Conservation (phyloP, 2,113 vertebrate genomes). For the Podiceps cristatus region DNA sequence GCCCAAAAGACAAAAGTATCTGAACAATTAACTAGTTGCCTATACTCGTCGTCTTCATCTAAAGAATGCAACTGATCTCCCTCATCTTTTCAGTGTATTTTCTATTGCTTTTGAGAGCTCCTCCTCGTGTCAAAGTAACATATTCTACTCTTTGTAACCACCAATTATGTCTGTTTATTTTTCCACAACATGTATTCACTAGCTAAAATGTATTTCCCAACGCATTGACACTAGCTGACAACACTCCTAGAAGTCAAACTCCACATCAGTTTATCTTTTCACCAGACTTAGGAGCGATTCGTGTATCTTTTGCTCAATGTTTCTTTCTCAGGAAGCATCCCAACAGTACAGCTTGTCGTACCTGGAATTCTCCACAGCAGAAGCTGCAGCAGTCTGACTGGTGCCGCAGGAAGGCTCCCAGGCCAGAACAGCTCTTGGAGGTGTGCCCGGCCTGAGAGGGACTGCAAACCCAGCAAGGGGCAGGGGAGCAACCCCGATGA, state of each 20-base stretch:
- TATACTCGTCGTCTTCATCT: not conserved
- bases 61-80: not conserved
- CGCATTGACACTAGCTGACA: not conserved
- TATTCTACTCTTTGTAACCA: not conserved
- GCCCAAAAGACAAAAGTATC: not conserved
- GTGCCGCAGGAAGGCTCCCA: not conserved
- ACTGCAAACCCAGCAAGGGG: not conserved
- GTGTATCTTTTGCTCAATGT: not conserved
- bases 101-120: not conserved
- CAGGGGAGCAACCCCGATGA: not conserved
- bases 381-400: not conserved
- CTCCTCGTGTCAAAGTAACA: not conserved
- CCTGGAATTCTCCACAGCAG: not conserved
- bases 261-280: not conserved
- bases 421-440: not conserved
- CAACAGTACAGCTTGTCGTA: not conserved
- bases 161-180: not conserved
- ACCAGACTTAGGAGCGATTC: not conserved
- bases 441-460: rapidly evolving
- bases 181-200: not conserved
- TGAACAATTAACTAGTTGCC: not conserved
- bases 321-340: not conserved
- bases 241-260: not conserved
- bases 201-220: not conserved
- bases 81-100: not conserved